phyloP scores from a whole-genome alignment of 2,797 vertebrate species.

The Syngnathus rostellatus region DNA sequence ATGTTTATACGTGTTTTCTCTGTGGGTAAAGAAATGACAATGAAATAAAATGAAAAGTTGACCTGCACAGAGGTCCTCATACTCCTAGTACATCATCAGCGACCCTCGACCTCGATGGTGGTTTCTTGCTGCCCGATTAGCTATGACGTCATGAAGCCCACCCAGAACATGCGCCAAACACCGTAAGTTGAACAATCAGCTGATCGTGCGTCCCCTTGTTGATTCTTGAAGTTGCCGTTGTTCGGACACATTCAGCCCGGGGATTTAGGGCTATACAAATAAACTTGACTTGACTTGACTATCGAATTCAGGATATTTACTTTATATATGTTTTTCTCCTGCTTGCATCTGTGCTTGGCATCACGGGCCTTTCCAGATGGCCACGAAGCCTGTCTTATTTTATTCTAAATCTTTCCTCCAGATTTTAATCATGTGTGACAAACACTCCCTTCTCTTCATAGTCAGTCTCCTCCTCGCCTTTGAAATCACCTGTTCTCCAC shows the following conservation, averaged over 20 bases:
- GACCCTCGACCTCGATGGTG: too few species aligned
- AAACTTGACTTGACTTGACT: too few species aligned
- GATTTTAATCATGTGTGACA: constrained; percentile 46
- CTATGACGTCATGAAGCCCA: too few species aligned
- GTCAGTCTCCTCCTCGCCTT: constrained; percentile 30
- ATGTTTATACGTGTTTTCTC: not conserved
- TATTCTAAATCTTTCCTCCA: not conserved
- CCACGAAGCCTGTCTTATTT: not conserved
- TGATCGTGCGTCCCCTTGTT: too few species aligned
- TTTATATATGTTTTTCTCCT: too few species aligned
- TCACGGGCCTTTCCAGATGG: constrained; percentile 11
- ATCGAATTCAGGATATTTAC: too few species aligned
- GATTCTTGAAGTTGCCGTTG: too few species aligned
- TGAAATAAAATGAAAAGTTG: not conserved
- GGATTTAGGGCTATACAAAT: too few species aligned
- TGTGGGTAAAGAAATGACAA: not conserved
- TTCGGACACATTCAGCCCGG: too few species aligned
- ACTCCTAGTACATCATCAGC: not conserved
- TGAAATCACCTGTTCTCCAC: constrained; percentile 59
- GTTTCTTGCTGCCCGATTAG: not conserved
- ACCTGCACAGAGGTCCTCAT: not conserved
- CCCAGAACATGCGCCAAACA: too few species aligned
- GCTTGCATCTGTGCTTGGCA: constrained; percentile 21
- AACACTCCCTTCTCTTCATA: constrained; percentile 59
- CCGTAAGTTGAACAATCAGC: too few species aligned